A percentile compares a stretch with the other conserved stretches of the same genome.
Conservation (phyloP, 2,888 invertebrate species). For the Sacculina carcini region DNA sequence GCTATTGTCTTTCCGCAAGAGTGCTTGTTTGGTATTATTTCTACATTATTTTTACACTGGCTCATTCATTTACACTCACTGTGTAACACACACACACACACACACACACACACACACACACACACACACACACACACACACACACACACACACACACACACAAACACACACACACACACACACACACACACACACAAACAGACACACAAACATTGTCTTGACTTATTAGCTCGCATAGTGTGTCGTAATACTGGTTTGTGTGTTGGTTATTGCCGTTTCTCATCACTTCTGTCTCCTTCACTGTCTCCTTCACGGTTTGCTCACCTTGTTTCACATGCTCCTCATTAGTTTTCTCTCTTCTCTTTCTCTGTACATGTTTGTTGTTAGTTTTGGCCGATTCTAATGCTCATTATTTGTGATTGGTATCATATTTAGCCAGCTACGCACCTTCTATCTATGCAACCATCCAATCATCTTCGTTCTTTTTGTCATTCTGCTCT, state of each 20-base stretch:
- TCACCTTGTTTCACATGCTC: neutral
- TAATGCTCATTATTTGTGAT: too few relatives aligned
- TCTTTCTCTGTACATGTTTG: too few relatives aligned
- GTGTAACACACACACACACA: too few relatives aligned
- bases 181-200: too few relatives aligned
- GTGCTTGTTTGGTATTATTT: neutral
- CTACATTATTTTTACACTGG: neutral
- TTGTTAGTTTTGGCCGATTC: too few relatives aligned
- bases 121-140: neutral
- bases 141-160: too few relatives aligned
- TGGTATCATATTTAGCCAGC: too few relatives aligned
- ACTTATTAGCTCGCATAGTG: neutral
- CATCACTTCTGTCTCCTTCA: neutral
- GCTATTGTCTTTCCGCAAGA: too few relatives aligned
- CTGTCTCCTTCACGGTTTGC: neutral
- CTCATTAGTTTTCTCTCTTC: neutral
- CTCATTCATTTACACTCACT: neutral
- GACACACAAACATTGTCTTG: neutral
- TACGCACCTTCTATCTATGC: too few relatives aligned
- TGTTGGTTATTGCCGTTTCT: neutral
- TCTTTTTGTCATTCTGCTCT: slow-evolving; percentile 5
- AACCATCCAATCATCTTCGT: too few relatives aligned
- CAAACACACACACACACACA: too few relatives aligned
- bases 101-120: neutral
- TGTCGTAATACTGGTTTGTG: neutral